Evolutionary conservation across 2,888 invertebrate species (phyloP).

Genomic region (Plusia festucae): DNA sequence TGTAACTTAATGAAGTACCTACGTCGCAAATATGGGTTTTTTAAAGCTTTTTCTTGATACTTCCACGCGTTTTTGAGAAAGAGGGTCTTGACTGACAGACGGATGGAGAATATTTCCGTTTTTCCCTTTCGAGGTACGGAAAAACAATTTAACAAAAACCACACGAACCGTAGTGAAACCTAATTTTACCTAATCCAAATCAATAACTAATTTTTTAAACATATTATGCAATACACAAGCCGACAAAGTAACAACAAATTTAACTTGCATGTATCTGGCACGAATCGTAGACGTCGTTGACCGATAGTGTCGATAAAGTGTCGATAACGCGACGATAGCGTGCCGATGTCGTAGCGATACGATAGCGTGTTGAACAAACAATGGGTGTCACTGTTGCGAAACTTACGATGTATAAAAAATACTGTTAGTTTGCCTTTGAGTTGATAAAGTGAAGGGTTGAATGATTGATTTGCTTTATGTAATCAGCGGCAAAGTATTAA

Average conservation of each 20-base stretch:
- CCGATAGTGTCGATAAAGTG: constrained; percentile 55
- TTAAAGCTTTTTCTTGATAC: too few species aligned
- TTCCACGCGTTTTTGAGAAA: too few species aligned
- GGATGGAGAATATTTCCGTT: too few species aligned
- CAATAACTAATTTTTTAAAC: not conserved
- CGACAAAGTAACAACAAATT: constrained; percentile 50
- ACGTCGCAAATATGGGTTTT: too few species aligned
- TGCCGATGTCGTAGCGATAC: constrained; percentile 46
- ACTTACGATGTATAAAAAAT: constrained; percentile 44
- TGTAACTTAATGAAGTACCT: too few species aligned
- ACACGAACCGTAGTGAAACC: too few species aligned
- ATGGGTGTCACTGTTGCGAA: constrained; percentile 66
- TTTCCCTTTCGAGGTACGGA: too few species aligned
- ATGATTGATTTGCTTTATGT: not conserved
- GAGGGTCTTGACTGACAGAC: too few species aligned
- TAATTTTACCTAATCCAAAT: too few species aligned
- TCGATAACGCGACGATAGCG: constrained; percentile 54
- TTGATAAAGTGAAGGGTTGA: not conserved
- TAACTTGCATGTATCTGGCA: constrained; percentile 51
- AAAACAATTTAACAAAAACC: too few species aligned
- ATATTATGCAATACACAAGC: constrained; percentile 9
- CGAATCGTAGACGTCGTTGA: constrained; percentile 58
- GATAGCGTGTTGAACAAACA: constrained; percentile 48
- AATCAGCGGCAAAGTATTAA: not conserved
- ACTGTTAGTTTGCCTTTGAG: not conserved